Evolutionary conservation across 2,888 invertebrate genomes (phyloP), one percentile per base, ranked within the genome.

Genomic region (Digitonthophagus gazella): DNA sequence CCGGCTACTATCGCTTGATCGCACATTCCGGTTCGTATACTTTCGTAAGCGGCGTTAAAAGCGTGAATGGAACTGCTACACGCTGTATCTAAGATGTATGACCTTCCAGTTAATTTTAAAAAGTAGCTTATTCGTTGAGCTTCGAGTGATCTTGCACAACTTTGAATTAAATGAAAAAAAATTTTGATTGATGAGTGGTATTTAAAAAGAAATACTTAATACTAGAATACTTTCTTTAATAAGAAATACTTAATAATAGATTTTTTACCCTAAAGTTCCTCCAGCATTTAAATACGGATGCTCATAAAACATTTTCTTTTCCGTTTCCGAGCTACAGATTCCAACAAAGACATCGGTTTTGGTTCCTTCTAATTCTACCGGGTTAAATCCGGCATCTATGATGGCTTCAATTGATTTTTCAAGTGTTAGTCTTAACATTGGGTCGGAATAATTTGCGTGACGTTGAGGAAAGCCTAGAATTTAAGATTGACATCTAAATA

Each of bases 41-140:
- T 88, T 65, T 87, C 86, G 80, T 91, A 93, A 11, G 93, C 94
- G 72, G 91, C 90, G 76, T 97, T 94, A 69, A 97, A 74, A 0
- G 96, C 97, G 75, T 93, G 90, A 73, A 96, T 86, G 5, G 96
- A 93, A 68, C 97, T 97, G n/a, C 96, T 96, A 81, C 97, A 97
- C 0, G 97, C 97, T 0, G 96, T 95, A 83, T 98, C 97, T 4
- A 95, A 86, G 0, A 92, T 87, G 83, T 91, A 93, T 3, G 96
- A 95, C 0, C 97, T 97, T 0, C 97, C 96, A 75, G 91, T 91
- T 14, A 95, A 86, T 19, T 96, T 96, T 71, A 97, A 86, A 83
- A 91, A 91, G 81, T 93, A 97, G 0, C 96, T 96, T 72, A 98
- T 88, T 67, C 96, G 88, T 82, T 97, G 95, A 11, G 96, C 92